Evolutionary conservation across 1,140 invertebrate species (phyloP).

Genomic region (Scaptomyza graminum): DNA sequence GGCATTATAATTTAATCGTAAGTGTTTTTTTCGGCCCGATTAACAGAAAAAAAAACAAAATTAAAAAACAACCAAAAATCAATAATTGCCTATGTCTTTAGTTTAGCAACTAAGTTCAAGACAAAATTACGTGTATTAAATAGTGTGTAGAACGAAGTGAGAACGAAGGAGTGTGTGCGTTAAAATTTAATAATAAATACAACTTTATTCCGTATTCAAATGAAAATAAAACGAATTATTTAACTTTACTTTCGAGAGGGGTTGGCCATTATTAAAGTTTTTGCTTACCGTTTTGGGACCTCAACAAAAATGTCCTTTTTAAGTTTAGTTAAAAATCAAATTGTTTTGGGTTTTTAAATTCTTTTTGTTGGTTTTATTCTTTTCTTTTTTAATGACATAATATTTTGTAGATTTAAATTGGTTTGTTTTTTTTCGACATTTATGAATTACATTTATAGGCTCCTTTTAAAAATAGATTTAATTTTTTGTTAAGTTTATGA

Average conservation of each 20-base stretch:
- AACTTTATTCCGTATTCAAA: constrained; percentile 72
- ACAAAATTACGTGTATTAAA: constrained; percentile 76
- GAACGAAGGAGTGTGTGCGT: constrained; percentile 72
- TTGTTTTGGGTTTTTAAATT: constrained; percentile 62
- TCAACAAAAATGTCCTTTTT: neutral
- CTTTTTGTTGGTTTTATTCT: constrained; percentile 44
- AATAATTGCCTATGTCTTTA: constrained; percentile 77
- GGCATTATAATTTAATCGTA: constrained; percentile 9
- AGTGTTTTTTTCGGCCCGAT: constrained; percentile 28
- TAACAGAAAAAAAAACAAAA: constrained; percentile 17
- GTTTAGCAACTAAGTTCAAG: constrained; percentile 77
- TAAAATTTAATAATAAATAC: constrained; percentile 75
- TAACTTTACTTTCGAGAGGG: no score
- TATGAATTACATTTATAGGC: constrained; percentile 75
- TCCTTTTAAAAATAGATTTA: constrained; percentile 70
- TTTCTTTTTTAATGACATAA: constrained; percentile 70
- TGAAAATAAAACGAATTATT: neutral
- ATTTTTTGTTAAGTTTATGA: constrained; percentile 58
- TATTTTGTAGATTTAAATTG: constrained; percentile 69
- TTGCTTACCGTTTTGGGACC: no score
- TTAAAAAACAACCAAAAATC: constrained; percentile 53
- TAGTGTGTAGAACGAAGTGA: constrained; percentile 70
- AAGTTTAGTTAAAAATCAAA: constrained; percentile 11
- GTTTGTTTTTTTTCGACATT: constrained; percentile 55
- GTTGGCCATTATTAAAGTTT: neutral